These are phyloP conservation scores for Pomacea maculata DNA, from an alignment of 1,140 invertebrate genomes.

Conservation along the genomic window DNA sequence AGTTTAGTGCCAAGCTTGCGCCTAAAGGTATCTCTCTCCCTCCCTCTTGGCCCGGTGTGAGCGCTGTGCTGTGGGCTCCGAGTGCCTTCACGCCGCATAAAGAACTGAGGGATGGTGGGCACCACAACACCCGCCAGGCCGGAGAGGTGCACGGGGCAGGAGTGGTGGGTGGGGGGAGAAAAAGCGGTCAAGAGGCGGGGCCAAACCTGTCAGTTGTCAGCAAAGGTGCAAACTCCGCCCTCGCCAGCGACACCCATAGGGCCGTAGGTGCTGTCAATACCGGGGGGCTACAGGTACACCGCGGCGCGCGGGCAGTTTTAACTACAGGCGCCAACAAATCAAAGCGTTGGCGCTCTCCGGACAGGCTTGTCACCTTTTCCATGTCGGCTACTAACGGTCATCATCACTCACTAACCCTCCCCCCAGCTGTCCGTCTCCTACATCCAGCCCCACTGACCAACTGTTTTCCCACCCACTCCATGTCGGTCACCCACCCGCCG, in stretches of 20 bases:
- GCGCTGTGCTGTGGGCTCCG: constrained; percentile 19
- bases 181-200: constrained; percentile 40
- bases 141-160: constrained; percentile 1
- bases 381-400: too few relatives aligned
- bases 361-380: too few relatives aligned
- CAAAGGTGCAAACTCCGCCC: constrained; percentile 30
- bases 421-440: too few relatives aligned
- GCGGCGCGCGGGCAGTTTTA: too few relatives aligned
- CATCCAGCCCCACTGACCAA: too few relatives aligned
- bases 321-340: too few relatives aligned
- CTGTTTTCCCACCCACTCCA: too few relatives aligned
- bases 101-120: constrained; percentile 18
- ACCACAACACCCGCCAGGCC: constrained; percentile 24
- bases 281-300: too few relatives aligned
- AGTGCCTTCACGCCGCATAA: constrained; percentile 29
- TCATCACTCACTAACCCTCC: too few relatives aligned
- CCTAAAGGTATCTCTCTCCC: neutral
- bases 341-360: too few relatives aligned
- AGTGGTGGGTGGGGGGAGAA: constrained; percentile 19
- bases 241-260: neutral
- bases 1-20: neutral
- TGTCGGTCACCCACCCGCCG: too few relatives aligned
- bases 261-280: neutral
- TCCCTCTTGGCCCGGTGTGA: constrained; percentile 18
- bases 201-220: constrained; percentile 28